These are phyloP conservation scores for Apistogramma diplotaenia DNA, from an alignment of 2,113 vertebrate genomes.

Conservation along the genomic window DNA sequence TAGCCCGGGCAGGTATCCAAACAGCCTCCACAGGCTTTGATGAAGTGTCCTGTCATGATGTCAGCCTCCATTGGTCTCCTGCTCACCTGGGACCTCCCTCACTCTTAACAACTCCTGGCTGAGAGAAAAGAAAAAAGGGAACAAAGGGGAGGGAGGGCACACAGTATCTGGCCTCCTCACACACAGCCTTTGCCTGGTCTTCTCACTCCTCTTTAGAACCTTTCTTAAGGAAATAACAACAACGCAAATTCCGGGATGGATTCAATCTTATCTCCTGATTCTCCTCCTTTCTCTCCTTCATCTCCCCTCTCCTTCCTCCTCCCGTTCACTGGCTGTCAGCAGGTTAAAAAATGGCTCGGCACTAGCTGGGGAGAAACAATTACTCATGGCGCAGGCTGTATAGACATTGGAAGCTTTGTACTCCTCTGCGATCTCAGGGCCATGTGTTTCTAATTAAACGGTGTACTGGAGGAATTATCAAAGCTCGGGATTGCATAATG, in stretches of 20 bases:
- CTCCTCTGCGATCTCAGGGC: conserved; percentile 55
- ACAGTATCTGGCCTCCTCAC: conserved; percentile 14
- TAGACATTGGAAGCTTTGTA: conserved; percentile 58
- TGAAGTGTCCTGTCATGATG: conserved; percentile 75
- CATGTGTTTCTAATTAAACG: conserved; percentile 73
- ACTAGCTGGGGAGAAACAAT: conserved; percentile 68
- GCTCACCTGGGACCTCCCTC: conserved; percentile 68
- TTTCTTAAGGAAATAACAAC: conserved; percentile 10
- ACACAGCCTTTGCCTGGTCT: neutral
- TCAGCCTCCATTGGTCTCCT: conserved; percentile 59
- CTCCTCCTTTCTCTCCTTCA: conserved; percentile 5
- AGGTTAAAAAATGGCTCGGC: conserved; percentile 71
- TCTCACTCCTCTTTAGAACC: neutral
- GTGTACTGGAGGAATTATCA: conserved; percentile 66
- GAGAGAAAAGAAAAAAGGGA: neutral
- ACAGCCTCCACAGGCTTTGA: conserved; percentile 62
- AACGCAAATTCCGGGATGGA: conserved; percentile 17
- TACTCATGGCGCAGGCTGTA: conserved; percentile 65
- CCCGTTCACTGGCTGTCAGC: conserved; percentile 60
- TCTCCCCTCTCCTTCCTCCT: conserved; percentile 30
- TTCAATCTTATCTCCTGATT: conserved; percentile 8
- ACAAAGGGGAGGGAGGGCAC: neutral
- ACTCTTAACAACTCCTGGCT: conserved; percentile 47
- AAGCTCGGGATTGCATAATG: conserved; percentile 70
- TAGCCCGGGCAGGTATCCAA: conserved; percentile 56